Evolutionary conservation across 2,797 vertebrate species (phyloP), one percentile per base, ranked within the genome.

Genomic region (Manis javanica): DNA sequence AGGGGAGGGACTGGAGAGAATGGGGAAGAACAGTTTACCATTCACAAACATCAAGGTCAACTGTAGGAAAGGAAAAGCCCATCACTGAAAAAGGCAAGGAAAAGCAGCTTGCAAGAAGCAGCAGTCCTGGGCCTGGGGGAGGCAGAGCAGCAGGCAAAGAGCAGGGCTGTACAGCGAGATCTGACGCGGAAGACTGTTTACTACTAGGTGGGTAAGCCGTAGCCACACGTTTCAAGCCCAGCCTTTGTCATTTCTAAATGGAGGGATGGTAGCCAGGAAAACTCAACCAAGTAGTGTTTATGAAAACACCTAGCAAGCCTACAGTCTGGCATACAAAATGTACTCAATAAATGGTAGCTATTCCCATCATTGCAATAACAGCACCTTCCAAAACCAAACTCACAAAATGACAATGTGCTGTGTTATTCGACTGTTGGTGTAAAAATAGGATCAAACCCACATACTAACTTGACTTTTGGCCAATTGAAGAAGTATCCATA

Each of bases 21-120:
- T 71, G 49, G 77, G 39, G 51, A 57, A 66, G 49, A 91, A 83
- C 0, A 74, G 68, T 86, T 59, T 42, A 81, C 53, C 55, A 68
- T 26, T 95, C 55, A 93, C 51, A 97, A 77, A 96, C 68, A 88
- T 42, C 68, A 72, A 39, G 15, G 74, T 42, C 81, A 90, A 68
- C 29, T 63, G 23, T 6, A 49, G 86, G 63, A 87, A 42, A 90
- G 63, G 37, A 79, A 94, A 79, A 86, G 57, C n/a, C 34, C 59
- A 3, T 12, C 51, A 24, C 0, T 3, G 8, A 26, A 13, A 51
- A 86, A 93, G 74, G 19, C 42, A 46, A n/a, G 37, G 78, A 82
- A 64, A 83, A 71, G 53, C 23, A 16, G 31, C 31, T 49, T 5
- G 1, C 24, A 42, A 84, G 39, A 83, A 69, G 53, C 59, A 66